Base-by-base conservation (phyloP, 2,888 invertebrate genomes). In the Eugnorisma glareosa region DNA sequence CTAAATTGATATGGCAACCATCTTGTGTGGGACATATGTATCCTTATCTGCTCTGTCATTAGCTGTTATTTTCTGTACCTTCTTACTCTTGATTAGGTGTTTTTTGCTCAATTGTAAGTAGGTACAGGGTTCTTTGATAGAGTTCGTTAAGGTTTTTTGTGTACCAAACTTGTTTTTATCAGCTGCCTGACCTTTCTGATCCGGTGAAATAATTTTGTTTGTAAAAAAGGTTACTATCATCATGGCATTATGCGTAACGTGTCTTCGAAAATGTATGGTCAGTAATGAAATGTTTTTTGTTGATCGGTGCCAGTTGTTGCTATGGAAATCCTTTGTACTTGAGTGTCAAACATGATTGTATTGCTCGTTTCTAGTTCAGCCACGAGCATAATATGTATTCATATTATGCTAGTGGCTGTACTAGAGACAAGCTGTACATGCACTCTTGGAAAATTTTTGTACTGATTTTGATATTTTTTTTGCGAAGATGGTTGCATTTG, bases 111-210 rank as follows among this genome's bases (percentile, higher is more conserved):
- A n/a, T n/a, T 54, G 13, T 21, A 48, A 79, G 70, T 82, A 63
- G 45, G 59, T 70, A 59, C 57, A n/a, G 35, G 59, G 66, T 63
- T 61, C 51, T 72, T 67, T 66, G 43, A 40, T 54, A 71, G 21
- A 51, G 54, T 82, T 83, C 66, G 71, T 73, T 81, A 82, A 76
- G 71, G 66, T 82, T 85, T 81, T 45, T 85, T 85, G 77, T 85
- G 72, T 63, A 40, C 37, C 37, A 31, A 74, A 85, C 74, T 78
- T 59, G 78, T 82, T 83, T 77, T 40, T 78, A 40, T 78, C 74
- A 73, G 45, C 54, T 72, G 66, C 45, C 18, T 75, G 83, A 85
- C 83, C 83, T 82, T 74, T 85, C 40, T 74, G 74, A 73, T 78
- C 72, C 51, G 66, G 54, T 71, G 63, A 70, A 71, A 76, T 68